Evolutionary conservation across 2,888 invertebrate genomes (phyloP).

Genomic region (Spodoptera picta): DNA sequence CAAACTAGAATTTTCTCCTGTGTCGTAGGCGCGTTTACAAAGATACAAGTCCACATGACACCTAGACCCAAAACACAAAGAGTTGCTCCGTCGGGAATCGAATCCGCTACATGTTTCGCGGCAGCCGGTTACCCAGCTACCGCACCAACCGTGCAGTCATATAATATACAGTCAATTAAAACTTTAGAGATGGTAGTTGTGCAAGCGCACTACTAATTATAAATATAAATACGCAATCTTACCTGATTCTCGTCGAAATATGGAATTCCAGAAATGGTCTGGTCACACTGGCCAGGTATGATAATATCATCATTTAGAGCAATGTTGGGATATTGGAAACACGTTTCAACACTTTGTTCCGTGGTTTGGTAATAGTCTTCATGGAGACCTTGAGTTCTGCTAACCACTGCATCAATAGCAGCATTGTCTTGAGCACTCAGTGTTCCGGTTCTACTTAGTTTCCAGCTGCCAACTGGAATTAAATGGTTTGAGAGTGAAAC

Average conservation of each 20-base stretch:
- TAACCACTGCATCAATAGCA: slow-evolving; percentile 64
- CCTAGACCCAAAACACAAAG: too few relatives aligned
- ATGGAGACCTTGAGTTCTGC: slow-evolving; percentile 73
- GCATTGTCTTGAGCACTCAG: slow-evolving; percentile 59
- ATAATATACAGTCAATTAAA: too few relatives aligned
- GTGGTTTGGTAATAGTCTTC: slow-evolving; percentile 71
- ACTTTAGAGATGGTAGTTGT: too few relatives aligned
- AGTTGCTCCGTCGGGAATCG: too few relatives aligned
- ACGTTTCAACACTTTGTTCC: slow-evolving; percentile 73
- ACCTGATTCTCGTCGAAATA: slow-evolving; percentile 70
- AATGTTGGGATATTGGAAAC: slow-evolving; percentile 78
- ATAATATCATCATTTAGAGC: slow-evolving; percentile 65
- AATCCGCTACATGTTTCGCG: too few relatives aligned
- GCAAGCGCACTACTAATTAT: too few relatives aligned
- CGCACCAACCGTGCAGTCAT: too few relatives aligned
- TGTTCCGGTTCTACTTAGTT: slow-evolving; percentile 70
- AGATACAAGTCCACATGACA: too few relatives aligned
- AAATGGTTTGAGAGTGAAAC: too few relatives aligned
- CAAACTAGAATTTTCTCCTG: too few relatives aligned
- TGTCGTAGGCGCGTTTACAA: too few relatives aligned
- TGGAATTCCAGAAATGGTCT: slow-evolving; percentile 67
- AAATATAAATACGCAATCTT: slow-evolving; percentile 31
- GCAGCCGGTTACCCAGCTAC: too few relatives aligned
- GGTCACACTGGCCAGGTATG: slow-evolving; percentile 78
- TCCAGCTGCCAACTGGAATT: slow-evolving; percentile 80